A percentile compares a stretch with the other conserved stretches of the same genome.
Conservation (phyloP, 2,888 invertebrate genomes). For the Hermaeophaga mercurialis region DNA sequence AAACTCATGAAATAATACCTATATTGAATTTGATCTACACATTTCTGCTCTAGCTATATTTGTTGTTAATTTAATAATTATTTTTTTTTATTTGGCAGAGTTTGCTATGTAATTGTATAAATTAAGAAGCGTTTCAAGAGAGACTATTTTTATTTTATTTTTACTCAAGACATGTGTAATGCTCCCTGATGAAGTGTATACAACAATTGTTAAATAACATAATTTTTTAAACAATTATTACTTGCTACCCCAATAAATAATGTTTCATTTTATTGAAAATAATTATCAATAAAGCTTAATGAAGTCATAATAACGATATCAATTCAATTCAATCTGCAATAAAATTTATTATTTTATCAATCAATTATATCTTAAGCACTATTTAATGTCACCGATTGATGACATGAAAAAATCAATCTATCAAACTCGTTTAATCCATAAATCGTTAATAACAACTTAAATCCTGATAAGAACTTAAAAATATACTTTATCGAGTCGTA, state of each 20-base stretch:
- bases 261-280: background rate
- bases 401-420: conserved; percentile 31
- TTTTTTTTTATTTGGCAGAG: too few species aligned
- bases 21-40: too few species aligned
- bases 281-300: conserved; percentile 12
- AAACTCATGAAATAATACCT: too few species aligned
- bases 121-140: too few species aligned
- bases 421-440: conserved; percentile 24
- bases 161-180: too few species aligned
- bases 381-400: conserved; percentile 26
- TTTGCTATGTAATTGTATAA: too few species aligned
- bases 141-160: too few species aligned
- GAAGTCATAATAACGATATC: conserved; percentile 15
- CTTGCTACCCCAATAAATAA: background rate
- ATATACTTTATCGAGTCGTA: conserved; percentile 29
- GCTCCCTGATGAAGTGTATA: too few species aligned
- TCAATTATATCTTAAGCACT: conserved; percentile 40
- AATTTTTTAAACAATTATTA: background rate
- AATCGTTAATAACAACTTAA: conserved; percentile 29
- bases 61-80: too few species aligned
- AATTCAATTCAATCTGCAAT: conserved; percentile 12
- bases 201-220: too few species aligned
- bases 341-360: conserved; percentile 23
- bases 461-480: conserved; percentile 32
- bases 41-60: too few species aligned